Evolutionary conservation across 2,888 invertebrate genomes (phyloP), one percentile per base, ranked within the genome.

Genomic region (Itoplectis maculator): DNA sequence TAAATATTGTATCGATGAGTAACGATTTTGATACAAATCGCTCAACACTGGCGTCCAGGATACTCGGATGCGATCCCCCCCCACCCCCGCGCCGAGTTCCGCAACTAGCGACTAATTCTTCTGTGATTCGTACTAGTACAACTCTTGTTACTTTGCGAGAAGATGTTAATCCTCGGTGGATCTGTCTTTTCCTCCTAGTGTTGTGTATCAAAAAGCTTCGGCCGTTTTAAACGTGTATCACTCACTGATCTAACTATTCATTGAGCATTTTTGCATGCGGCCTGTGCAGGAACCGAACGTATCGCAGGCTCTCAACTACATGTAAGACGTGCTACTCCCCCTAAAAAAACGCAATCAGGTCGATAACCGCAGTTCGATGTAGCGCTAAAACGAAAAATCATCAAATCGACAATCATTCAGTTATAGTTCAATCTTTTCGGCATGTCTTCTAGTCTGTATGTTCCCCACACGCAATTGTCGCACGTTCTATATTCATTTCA

Each of bases 251-350:
- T 76, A 70, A 61, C 18, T 66, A 56, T 61, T 85, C 77, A 83
- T 68, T 85, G 80, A 86, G 82, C 82, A 81, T 86, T 86, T 84
- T 83, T 84, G 87, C 88, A 87, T 85, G 87, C 82, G 81, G 85
- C 85, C 82, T 86, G 86, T 77, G 78, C 77, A 84, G 84, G 84
- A 84, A 59, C 59, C 80, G 77, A 79, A 47, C 79, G 76, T 80
- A 72, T 73, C 80, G 76, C 84, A 78, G 80, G 77, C 82, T 66
- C 82, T 80, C 80, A 80, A 84, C 82, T 80, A 80, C 82, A 80
- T 82, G 77, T 84, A 77, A 82, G 80, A 70, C 42, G 65, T 63
- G 69, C 59, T 18, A 70, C 47, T 61, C 51, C 65, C 47, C 68
- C 40, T n/a, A 35, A 23, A 42, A 49, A 15, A 72, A 66, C 20